Conservation (phyloP, 2,113 vertebrate genomes). For the Phaetusa simplex region DNA sequence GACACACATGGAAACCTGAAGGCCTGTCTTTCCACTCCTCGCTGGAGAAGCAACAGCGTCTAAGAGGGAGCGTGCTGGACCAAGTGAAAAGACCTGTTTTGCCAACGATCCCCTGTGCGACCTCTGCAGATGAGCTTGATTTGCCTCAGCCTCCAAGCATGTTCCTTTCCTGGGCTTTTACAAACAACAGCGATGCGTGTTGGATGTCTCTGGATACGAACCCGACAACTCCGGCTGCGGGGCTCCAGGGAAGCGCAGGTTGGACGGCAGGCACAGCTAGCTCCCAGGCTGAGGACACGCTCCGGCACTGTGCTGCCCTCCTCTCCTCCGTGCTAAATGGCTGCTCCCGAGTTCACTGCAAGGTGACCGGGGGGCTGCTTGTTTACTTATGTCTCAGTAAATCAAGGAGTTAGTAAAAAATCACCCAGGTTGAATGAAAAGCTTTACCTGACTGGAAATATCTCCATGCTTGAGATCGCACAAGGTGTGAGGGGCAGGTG, state of each 20-base stretch:
- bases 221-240: background rate
- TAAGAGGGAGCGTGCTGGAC: background rate
- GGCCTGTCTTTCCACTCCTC: background rate
- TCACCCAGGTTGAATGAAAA: background rate
- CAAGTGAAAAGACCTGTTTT: background rate
- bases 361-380: background rate
- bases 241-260: background rate
- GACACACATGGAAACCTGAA: background rate
- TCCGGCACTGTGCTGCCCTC: background rate
- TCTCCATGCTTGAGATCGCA: background rate
- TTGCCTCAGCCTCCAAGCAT: background rate
- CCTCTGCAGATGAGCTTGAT: background rate
- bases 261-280: background rate
- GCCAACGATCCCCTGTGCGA: rapidly evolving
- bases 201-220: background rate
- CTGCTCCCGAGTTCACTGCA: background rate
- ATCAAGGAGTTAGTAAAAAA: background rate
- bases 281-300: background rate
- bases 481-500: background rate
- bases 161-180: background rate
- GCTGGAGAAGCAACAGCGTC: background rate
- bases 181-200: rapidly evolving
- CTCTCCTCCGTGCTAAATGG: background rate
- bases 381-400: background rate
- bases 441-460: background rate